phyloP scores from a whole-genome alignment of 2,113 vertebrate genomes.

The Brevimyrus niger region DNA sequence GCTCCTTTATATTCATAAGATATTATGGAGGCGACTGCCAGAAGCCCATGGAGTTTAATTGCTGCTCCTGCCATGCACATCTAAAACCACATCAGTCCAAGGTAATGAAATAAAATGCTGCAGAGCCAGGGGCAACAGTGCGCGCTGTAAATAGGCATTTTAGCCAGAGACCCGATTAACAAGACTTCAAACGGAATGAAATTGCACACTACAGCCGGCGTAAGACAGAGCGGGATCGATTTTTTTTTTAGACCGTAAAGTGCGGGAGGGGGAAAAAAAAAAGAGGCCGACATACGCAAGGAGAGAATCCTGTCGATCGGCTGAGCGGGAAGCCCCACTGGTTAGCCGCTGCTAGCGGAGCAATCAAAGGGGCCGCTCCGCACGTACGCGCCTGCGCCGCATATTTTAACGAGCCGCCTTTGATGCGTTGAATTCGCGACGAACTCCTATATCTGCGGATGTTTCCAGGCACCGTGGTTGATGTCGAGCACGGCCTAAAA shows the following conservation, averaged over 20 bases:
- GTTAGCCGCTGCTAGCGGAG: neutral
- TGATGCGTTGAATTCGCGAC: neutral
- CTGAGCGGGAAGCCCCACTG: neutral
- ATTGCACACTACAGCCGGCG: neutral
- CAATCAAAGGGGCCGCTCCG: neutral
- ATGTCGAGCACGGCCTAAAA: neutral
- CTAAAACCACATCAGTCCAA: neutral
- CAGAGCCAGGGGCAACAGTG: neutral
- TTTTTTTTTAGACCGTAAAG: neutral
- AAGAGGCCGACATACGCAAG: neutral
- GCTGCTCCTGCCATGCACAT: neutral
- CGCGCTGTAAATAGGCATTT: neutral
- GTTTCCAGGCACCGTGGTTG: neutral
- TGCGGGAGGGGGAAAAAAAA: neutral
- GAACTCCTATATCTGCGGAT: neutral
- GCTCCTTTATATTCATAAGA: constrained; percentile 11
- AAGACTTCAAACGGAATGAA: constrained; percentile 2
- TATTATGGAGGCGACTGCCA: constrained; percentile 9
- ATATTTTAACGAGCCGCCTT: neutral
- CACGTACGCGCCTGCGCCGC: neutral
- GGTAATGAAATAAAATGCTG: constrained; percentile 9
- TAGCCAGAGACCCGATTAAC: constrained; percentile 12
- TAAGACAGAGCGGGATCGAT: neutral
- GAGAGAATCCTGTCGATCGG: neutral
- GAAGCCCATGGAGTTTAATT: constrained; percentile 9